Evolutionary conservation across 2,797 vertebrate genomes (phyloP).

Genomic region (Microcaecilia unicolor): DNA sequence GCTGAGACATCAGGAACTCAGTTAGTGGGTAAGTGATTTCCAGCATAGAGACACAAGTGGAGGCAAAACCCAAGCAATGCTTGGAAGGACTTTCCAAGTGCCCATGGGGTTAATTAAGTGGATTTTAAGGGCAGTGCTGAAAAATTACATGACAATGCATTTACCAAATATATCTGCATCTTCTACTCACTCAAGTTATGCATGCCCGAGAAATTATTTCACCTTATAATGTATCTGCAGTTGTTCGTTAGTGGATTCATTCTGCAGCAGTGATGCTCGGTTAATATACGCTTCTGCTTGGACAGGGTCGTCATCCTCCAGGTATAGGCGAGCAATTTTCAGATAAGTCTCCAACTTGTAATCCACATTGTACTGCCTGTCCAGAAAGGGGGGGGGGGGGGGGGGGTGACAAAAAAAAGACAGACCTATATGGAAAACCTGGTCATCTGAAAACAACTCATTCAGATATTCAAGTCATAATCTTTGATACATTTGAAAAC

Average conservation of each 20-base stretch:
- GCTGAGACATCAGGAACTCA: too few relatives aligned
- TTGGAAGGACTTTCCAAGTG: too few relatives aligned
- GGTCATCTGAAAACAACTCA: neutral
- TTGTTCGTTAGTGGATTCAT: slow-evolving; percentile 95
- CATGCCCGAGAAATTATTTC: slow-evolving; percentile 8
- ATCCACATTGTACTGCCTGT: slow-evolving; percentile 93
- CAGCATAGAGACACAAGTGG: too few relatives aligned
- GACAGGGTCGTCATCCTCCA: slow-evolving; percentile 94
- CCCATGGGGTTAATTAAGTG: too few relatives aligned
- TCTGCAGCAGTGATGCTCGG: slow-evolving; percentile 91
- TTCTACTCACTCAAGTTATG: too few relatives aligned
- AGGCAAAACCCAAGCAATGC: too few relatives aligned
- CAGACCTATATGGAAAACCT: neutral
- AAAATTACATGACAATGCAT: too few relatives aligned
- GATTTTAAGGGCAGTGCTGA: too few relatives aligned
- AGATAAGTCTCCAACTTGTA: slow-evolving; percentile 96
- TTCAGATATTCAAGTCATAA: too few relatives aligned
- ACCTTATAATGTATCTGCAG: slow-evolving; percentile 98
- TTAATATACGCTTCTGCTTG: slow-evolving; percentile 98
- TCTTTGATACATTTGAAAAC: too few relatives aligned
- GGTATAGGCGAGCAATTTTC: slow-evolving; percentile 91
- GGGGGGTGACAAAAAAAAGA: slow-evolving; percentile 4
- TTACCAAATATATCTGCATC: too few relatives aligned
- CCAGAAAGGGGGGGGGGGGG: slow-evolving; percentile 5
- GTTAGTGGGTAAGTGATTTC: too few relatives aligned